Evolutionary conservation across 2,797 vertebrate genomes (phyloP).

Genomic region (Macropodus opercularis): DNA sequence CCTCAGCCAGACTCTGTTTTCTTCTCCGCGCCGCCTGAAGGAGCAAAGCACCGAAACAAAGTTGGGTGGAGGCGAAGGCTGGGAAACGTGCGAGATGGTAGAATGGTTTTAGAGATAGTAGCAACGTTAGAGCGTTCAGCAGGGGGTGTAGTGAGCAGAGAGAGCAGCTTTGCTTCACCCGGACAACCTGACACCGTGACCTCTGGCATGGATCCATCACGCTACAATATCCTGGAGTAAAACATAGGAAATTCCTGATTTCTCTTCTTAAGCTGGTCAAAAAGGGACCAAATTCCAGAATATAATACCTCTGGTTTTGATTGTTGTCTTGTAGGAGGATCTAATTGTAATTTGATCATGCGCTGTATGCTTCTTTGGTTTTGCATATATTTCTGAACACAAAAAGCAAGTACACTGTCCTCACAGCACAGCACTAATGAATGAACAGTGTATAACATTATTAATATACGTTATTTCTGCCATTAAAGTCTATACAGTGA

Average conservation of each 20-base stretch:
- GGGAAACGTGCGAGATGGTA: slow-evolving; percentile 18
- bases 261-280: background rate
- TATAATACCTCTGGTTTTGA: background rate
- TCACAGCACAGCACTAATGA: slow-evolving; percentile 13
- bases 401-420: slow-evolving; percentile 5
- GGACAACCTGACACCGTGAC: slow-evolving; percentile 2
- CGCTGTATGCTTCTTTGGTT: background rate
- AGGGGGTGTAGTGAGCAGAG: slow-evolving; percentile 10
- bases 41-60: slow-evolving; percentile 33
- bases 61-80: slow-evolving; percentile 17
- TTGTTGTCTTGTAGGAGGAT: background rate
- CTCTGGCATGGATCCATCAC: slow-evolving; percentile 6
- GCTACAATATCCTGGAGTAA: slow-evolving; percentile 1
- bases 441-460: no score
- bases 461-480: no score
- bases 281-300: background rate
- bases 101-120: slow-evolving; percentile 34
- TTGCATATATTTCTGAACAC: slow-evolving; percentile 17
- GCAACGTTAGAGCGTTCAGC: slow-evolving; percentile 2
- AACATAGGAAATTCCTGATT: background rate
- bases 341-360: background rate
- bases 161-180: slow-evolving; percentile 7
- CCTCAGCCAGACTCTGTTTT: slow-evolving; percentile 37
- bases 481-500: background rate
- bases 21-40: slow-evolving; percentile 40